Evolutionary conservation across 1,140 invertebrate genomes (phyloP), one percentile per base, ranked within the genome.

Genomic region (Temnothorax longispinosus): DNA sequence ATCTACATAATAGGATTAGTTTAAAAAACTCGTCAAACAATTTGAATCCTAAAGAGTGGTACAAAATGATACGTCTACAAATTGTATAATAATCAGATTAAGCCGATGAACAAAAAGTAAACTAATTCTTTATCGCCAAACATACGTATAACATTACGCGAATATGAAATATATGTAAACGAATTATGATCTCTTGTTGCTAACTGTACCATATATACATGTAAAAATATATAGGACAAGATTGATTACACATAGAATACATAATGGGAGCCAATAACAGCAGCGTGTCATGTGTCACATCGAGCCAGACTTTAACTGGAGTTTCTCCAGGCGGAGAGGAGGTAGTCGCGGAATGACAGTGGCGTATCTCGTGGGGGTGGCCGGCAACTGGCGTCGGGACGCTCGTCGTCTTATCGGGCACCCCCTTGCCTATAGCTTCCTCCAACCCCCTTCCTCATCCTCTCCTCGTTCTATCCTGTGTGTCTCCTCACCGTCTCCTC

Each of bases 391-490:
- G 91, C 91, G 91, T 93, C 90, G 92, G 92, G 91, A 93, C 93
- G 92, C 93, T 89, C 88, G 90, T 84, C 93, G 93, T 95, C 94
- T 95, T 94, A 94, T 94, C 94, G 91, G 89, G 64, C 89, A 47
- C 74, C 84, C 85, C 88, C 85, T 89, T 82, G 74, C 50, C 78
- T 65, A 88, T 77, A 86, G 72, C 80, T 47, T 85, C 76, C 81
- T 81, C 71, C 82, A 74, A 87, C 86, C 72, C 77, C 60, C 87
- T 65, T 56, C 41, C 41, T 11, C 85, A 27, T 87, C 38, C 88
- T 88, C 89, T 82, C 72, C 88, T 88, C 85, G 76, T 85, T 88
- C 86, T 74, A 85, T 10, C 89, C 86, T n/a, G 64, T 80, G 82
- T 87, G 50, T 64, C 62, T 67, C 87, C 71, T 80, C 82, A 52